Evolutionary conservation across 2,888 invertebrate species (phyloP).

Genomic region (Deilephila elpenor): DNA sequence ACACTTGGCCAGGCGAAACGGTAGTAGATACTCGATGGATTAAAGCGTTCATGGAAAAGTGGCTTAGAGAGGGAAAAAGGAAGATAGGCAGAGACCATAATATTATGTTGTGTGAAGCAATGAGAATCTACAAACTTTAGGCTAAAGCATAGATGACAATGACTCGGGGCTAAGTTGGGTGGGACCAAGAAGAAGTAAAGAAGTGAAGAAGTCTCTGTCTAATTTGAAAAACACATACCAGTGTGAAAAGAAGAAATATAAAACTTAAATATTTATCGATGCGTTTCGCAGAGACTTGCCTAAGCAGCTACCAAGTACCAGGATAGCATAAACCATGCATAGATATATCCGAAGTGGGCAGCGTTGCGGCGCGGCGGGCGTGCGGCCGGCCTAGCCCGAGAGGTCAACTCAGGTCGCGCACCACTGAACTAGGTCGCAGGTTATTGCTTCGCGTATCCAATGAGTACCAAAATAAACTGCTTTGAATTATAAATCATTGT

Average conservation of each 20-base stretch:
- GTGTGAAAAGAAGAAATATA: not conserved
- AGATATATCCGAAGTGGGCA: conserved; percentile 30
- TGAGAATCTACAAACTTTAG: no score
- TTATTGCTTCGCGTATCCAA: conserved; percentile 62
- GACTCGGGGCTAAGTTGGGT: no score
- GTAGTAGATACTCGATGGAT: no score
- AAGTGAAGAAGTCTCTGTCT: no score
- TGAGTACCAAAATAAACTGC: conserved; percentile 71
- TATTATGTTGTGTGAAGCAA: no score
- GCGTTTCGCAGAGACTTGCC: not conserved
- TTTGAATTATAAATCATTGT: conserved; percentile 24
- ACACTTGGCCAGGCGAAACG: no score
- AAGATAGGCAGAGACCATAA: no score
- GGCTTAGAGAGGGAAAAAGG: no score
- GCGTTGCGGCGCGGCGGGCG: conserved; percentile 46
- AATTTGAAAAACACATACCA: not conserved
- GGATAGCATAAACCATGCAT: conserved; percentile 38
- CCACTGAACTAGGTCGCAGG: conserved; percentile 77
- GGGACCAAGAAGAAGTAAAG: no score
- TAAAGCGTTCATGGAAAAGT: no score
- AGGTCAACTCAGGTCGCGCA: conserved; percentile 74
- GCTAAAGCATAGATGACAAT: no score
- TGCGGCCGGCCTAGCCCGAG: conserved; percentile 75
- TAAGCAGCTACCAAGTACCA: conserved; percentile 33
- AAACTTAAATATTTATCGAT: not conserved